These are phyloP conservation scores for Tuta absoluta DNA, from an alignment of 2,888 invertebrate genomes.

Conservation along the genomic window DNA sequence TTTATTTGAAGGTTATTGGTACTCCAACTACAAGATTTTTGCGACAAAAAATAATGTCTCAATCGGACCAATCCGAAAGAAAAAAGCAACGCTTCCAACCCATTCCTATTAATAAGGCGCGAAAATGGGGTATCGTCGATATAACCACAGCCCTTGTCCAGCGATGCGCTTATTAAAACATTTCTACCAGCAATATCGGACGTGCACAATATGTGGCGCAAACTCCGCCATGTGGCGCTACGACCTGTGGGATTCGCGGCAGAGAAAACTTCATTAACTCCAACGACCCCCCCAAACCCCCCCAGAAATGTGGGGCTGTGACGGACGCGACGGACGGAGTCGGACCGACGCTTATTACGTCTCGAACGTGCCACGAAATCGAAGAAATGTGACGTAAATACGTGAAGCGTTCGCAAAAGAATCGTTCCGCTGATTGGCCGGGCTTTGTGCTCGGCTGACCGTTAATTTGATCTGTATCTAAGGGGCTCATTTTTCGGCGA, in stretches of 20 bases:
- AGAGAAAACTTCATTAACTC: conserved; percentile 82
- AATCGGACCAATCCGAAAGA: background rate
- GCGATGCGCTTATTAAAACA: conserved; percentile 81
- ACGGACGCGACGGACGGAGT: conserved; percentile 65
- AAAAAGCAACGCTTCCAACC: conserved; percentile 14
- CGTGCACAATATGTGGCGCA: conserved; percentile 78
- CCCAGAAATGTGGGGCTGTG: conserved; percentile 29
- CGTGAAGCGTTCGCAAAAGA: conserved; percentile 68
- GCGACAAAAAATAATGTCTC: no score
- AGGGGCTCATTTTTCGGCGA: conserved; percentile 59
- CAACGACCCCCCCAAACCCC: conserved; percentile 59
- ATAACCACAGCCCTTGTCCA: conserved; percentile 57
- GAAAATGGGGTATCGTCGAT: conserved; percentile 55
- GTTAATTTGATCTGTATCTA: conserved; percentile 77
- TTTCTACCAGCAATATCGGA: conserved; percentile 76
- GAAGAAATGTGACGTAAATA: conserved; percentile 80
- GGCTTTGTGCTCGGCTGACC: conserved; percentile 74
- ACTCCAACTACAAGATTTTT: no score
- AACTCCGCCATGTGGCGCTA: conserved; percentile 78
- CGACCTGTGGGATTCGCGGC: conserved; percentile 81
- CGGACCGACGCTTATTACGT: conserved; percentile 76
- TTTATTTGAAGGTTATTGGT: no score
- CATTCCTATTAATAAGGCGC: conserved; percentile 68
- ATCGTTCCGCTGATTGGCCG: conserved; percentile 73
- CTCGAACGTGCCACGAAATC: conserved; percentile 79